Conservation (phyloP, 2,888 invertebrate genomes). For the Sepiola atlantica region DNA sequence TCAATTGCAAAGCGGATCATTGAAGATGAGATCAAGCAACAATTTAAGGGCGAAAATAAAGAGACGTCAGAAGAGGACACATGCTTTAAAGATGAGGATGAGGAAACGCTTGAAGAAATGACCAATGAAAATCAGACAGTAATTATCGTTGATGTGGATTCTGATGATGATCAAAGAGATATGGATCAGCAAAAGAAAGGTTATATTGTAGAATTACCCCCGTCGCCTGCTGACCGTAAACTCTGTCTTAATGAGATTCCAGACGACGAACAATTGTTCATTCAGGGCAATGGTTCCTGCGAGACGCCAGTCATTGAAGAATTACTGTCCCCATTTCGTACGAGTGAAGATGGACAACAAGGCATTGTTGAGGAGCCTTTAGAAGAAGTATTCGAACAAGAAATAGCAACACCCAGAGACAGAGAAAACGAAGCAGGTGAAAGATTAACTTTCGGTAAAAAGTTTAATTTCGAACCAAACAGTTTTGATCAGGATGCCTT, state of each 20-base stretch:
- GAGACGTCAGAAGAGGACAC: background rate
- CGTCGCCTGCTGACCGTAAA: conserved; percentile 8
- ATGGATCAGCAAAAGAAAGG: background rate
- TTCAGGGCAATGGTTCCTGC: background rate
- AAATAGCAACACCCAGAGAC: background rate
- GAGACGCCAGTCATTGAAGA: conserved; percentile 24
- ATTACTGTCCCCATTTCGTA: conserved; percentile 23
- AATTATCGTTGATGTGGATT: conserved; percentile 33
- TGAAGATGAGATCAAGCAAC: conserved; percentile 32
- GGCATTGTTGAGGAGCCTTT: conserved; percentile 43
- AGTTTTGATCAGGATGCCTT: conserved; percentile 18
- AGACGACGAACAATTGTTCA: background rate
- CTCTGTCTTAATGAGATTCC: conserved; percentile 32
- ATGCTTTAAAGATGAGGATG: background rate
- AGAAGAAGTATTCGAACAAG: background rate
- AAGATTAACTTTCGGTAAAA: background rate
- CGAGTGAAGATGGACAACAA: conserved; percentile 18
- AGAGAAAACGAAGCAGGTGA: background rate
- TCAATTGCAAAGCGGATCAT: background rate
- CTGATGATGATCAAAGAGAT: background rate
- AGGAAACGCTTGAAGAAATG: background rate
- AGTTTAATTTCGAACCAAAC: background rate
- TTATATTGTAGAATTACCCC: conserved; percentile 37
- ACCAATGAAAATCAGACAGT: background rate
- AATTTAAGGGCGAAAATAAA: background rate